Base-by-base conservation (phyloP, 2,888 invertebrate genomes). In the Drosophila robusta region DNA sequence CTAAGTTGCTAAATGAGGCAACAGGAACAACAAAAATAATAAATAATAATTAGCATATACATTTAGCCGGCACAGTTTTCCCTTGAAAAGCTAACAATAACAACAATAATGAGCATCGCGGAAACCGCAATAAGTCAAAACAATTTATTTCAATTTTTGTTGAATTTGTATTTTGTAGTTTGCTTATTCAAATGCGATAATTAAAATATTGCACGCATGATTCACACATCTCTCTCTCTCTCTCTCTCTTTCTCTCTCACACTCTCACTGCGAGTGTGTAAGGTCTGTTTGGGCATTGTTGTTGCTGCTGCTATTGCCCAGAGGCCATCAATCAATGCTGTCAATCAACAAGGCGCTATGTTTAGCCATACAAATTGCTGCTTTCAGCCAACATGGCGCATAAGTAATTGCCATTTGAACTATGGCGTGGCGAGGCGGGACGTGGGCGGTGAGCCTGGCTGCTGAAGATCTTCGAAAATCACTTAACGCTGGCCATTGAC, bases 181-280 rank as follows among this genome's bases (percentile, higher is more conserved):
- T 69, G 68, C 68, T 77, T 79, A 72, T 70, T 69, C 69, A 66
- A 64, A 60, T 67, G 64, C 78, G 66, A 83, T 86, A 83, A 82
- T 82, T 86, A 78, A 80, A 86, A 78, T 76, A 80, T 78, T 78
- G 64, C 64, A 66, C n/a, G 49, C 51, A 83, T 83, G 82, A 86
- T 61, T 83, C 82, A 84, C 57, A 16, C 63, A 50, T 32, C 26
- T 56, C 16, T 22, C n/a, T 24, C 41, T 22, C 32, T 9, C 32
- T 16, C 12, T 9, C n/a, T n/a, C 32, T 7, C 29, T 5, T 18
- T 45, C 18, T 36, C n/a, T 9, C 39, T 3, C 18, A 18, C 18
- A 18, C 18, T 18, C 18, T 18, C 18, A 18, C 18, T 16, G 32
- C 49, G 49, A 16, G 41, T 22, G 45, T 36, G 38, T 24, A 3